phyloP scores from a whole-genome alignment of 1,140 invertebrate species.

The Eufriesea mexicana region DNA sequence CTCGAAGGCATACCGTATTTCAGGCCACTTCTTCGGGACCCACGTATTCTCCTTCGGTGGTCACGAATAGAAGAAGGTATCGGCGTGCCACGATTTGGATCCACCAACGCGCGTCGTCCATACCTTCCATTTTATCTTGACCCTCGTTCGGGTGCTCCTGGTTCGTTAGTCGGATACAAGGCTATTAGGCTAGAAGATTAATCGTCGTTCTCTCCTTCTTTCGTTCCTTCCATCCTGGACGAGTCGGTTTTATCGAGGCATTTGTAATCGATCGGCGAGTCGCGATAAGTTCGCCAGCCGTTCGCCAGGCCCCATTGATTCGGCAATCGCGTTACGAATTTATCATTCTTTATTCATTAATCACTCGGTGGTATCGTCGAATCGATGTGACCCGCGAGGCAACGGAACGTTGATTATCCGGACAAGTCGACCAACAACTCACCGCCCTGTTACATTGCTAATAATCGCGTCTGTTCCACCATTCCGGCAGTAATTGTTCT shows the following conservation, averaged over 20 bases:
- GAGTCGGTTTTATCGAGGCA: slow-evolving; percentile 12
- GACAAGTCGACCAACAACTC: not conserved
- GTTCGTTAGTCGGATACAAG: slow-evolving; percentile 3
- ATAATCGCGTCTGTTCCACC: slow-evolving; percentile 1
- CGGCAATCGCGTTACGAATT: slow-evolving; percentile 22
- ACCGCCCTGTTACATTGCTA: not conserved
- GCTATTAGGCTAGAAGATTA: slow-evolving; percentile 12
- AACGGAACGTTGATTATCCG: slow-evolving; percentile 5
- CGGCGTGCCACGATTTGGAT: slow-evolving; percentile 49
- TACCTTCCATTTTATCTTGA: not conserved
- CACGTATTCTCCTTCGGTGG: slow-evolving; percentile 25
- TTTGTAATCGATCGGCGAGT: slow-evolving; percentile 21
- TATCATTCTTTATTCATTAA: slow-evolving; percentile 13
- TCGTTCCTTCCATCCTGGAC: not conserved
- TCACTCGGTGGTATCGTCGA: not conserved
- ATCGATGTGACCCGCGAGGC: not conserved
- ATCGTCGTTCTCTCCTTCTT: not conserved
- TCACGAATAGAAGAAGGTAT: slow-evolving; percentile 20
- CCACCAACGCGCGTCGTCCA: slow-evolving; percentile 32
- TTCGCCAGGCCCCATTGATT: not conserved
- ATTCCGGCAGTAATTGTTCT: slow-evolving; percentile 16
- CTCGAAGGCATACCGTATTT: slow-evolving; percentile 62
- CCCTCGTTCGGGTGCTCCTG: not conserved
- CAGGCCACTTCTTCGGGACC: slow-evolving; percentile 41
- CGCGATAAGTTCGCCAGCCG: slow-evolving; percentile 23